phyloP scores from a whole-genome alignment of 2,888 invertebrate species.

The Hecatera dysodea region DNA sequence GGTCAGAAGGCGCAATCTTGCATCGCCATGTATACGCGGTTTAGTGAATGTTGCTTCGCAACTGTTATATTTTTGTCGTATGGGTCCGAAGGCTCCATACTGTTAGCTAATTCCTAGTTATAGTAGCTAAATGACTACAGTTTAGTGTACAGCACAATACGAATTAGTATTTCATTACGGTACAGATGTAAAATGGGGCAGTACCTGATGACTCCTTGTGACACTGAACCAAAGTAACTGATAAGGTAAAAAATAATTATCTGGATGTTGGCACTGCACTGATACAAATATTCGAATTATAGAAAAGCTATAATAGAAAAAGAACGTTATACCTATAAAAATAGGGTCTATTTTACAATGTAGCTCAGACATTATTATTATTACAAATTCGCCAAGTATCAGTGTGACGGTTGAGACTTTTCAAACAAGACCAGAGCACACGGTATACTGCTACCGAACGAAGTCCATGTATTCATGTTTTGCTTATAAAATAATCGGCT shows the following conservation, averaged over 20 bases:
- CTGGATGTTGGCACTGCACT: conserved; percentile 10
- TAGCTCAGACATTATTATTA: not conserved
- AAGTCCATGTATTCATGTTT: conserved; percentile 6
- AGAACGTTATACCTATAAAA: not conserved
- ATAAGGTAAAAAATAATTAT: conserved; percentile 37
- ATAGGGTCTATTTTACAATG: conserved; percentile 11
- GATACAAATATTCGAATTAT: not conserved
- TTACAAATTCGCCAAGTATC: not conserved
- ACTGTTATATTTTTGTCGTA: conserved; percentile 51
- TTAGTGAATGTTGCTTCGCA: conserved; percentile 53
- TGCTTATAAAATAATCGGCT: conserved; percentile 32
- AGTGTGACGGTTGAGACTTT: conserved; percentile 24
- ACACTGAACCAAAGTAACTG: conserved; percentile 65
- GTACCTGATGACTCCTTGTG: conserved; percentile 40
- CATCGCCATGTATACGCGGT: conserved; percentile 56
- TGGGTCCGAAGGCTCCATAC: conserved; percentile 60
- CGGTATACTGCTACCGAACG: conserved; percentile 19
- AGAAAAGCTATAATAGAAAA: not conserved
- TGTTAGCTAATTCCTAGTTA: conserved; percentile 68
- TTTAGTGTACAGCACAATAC: conserved; percentile 49
- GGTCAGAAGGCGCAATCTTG: conserved; percentile 27
- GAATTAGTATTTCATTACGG: conserved; percentile 52
- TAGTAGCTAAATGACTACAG: conserved; percentile 62
- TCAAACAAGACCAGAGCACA: conserved; percentile 47
- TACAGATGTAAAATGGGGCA: conserved; percentile 34